Evolutionary conservation across 2,113 vertebrate species (phyloP), one percentile per base, ranked within the genome.

Genomic region (Camelus bactrianus): DNA sequence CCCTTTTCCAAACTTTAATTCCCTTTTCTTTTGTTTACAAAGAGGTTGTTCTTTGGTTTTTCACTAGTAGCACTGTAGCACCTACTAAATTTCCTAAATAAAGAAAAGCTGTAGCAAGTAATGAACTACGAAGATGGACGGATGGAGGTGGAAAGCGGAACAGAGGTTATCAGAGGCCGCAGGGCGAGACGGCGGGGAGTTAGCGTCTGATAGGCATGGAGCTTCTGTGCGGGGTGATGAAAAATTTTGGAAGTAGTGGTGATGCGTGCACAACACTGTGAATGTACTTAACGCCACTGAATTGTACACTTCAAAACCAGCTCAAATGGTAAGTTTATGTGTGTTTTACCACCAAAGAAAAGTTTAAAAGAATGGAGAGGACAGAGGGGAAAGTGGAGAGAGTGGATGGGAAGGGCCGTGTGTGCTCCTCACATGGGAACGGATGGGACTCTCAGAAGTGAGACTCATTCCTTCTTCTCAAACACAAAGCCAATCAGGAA

Each of bases 81-180:
- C 91, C 92, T 9, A 32, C 42, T 0, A 0, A 60, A 70, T 79
- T 77, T 87, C 75, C 76, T 64, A 94, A 73, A 75, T 10, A 52
- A 83, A 42, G 38, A 42, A 42, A 94, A 94, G 56, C 28, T 20
- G 4, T 8, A 60, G 35, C 14, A 38, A 80, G 22, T 14, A 32
- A 38, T 20, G 13, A 75, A 75, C 48, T 88, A 54, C 0, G 70
- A 19, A 70, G 62, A 42, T 4, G 22, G 67, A 80, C 1, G 28
- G 30, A 64, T 16, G 46, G 38, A 82, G 26, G 38, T 5, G n/a
- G 62, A 58, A 60, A 38, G 73, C 0, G 35, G 77, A 73, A 58
- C 0, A 9, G 10, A 30, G 32, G 16, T 20, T 67, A 13, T 32
- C 32, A 20, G 48, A 28, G 4, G 2, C 32, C 6, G 0, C 1